Evolutionary conservation across 2,797 vertebrate species (phyloP).

Genomic region (Neosilurus hyrtlii): DNA sequence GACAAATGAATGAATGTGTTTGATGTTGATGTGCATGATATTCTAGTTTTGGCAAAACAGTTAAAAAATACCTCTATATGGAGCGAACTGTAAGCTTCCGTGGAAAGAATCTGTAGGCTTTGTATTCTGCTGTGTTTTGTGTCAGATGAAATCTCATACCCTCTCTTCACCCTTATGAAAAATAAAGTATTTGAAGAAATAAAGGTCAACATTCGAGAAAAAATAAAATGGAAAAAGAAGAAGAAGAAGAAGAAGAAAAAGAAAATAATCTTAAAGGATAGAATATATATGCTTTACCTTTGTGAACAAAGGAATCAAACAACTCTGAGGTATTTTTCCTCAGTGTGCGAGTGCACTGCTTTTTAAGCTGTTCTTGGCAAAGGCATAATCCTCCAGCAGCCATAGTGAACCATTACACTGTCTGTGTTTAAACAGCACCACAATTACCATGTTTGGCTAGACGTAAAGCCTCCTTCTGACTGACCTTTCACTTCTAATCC

Average conservation of each 20-base stretch:
- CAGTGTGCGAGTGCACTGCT: neutral
- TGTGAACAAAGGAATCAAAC: constrained; percentile 25
- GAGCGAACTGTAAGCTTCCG: neutral
- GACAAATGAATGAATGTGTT: too few species aligned
- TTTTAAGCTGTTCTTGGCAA: constrained; percentile 18
- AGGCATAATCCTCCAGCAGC: constrained; percentile 14
- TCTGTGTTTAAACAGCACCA: constrained; percentile 20
- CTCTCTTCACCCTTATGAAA: neutral
- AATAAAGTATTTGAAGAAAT: constrained; percentile 9
- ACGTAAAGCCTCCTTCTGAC: constrained; percentile 23
- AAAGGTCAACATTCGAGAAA: constrained; percentile 10
- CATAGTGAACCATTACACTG: constrained; percentile 28
- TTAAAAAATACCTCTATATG: neutral
- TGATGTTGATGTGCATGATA: too few species aligned
- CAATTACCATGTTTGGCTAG: constrained; percentile 8
- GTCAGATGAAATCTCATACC: neutral
- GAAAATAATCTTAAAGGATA: neutral
- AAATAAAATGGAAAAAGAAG: neutral
- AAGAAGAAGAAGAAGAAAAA: too few species aligned
- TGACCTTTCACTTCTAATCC: constrained; percentile 10
- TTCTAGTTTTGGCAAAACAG: neutral
- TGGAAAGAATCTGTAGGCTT: neutral
- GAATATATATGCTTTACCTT: constrained; percentile 15
- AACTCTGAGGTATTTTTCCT: neutral
- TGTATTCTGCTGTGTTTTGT: constrained; percentile 12